phyloP scores from a whole-genome alignment of 1,140 invertebrate genomes.

The Psix sp. region DNA sequence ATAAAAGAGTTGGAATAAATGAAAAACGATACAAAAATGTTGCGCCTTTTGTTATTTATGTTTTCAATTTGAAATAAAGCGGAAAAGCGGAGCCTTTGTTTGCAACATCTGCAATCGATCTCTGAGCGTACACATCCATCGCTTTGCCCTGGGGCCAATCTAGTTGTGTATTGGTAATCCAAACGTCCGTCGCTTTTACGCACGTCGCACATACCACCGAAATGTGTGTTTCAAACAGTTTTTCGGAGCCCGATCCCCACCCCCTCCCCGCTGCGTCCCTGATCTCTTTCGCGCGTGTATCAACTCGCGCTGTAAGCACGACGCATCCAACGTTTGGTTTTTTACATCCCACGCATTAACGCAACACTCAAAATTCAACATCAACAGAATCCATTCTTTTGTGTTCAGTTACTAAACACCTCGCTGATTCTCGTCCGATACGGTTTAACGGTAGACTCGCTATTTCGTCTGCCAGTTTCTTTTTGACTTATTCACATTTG shows the following conservation, averaged over 20 bases:
- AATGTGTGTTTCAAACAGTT: constrained; percentile 34
- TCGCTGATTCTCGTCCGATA: not conserved
- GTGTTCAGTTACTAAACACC: constrained; percentile 25
- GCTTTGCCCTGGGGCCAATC: constrained; percentile 65
- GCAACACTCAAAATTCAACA: constrained; percentile 17
- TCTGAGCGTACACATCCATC: constrained; percentile 12
- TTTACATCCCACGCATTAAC: constrained; percentile 27
- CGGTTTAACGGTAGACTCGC: not conserved
- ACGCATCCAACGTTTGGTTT: constrained; percentile 11
- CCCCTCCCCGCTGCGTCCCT: not conserved
- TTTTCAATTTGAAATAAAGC: constrained; percentile 35
- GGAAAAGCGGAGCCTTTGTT: constrained; percentile 29
- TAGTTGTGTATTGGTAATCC: constrained; percentile 74
- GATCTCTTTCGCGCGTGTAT: constrained; percentile 7
- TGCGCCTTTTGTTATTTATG: constrained; percentile 34
- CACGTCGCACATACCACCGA: constrained; percentile 21
- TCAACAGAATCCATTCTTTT: constrained; percentile 17
- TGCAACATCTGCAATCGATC: constrained; percentile 45
- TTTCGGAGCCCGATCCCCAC: constrained; percentile 7
- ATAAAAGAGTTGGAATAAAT: no score
- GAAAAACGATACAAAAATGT: no score
- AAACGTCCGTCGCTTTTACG: constrained; percentile 41
- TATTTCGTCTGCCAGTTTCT: not conserved
- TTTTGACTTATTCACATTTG: no score
- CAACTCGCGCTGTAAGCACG: no score